Conservation (phyloP, 2,888 invertebrate genomes). For the Lepas anatifera region DNA sequence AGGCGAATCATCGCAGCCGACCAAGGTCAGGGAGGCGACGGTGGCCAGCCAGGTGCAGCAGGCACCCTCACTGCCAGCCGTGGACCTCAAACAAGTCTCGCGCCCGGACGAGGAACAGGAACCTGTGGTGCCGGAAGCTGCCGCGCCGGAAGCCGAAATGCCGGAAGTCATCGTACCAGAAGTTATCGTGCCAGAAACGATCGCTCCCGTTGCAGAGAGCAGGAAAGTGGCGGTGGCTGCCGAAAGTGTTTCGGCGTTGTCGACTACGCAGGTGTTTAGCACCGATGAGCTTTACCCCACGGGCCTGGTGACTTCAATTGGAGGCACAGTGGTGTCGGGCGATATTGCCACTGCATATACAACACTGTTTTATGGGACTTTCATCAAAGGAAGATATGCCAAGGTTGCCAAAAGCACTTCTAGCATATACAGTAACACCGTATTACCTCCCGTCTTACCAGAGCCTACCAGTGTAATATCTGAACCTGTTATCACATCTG, state of each 20-base stretch:
- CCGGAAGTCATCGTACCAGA: too few species aligned
- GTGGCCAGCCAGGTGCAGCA: neutral
- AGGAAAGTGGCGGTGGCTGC: neutral
- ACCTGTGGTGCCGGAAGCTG: neutral
- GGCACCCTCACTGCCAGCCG: neutral
- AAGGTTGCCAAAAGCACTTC: constrained; percentile 43
- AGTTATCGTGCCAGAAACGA: too few species aligned
- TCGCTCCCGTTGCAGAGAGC: too few species aligned
- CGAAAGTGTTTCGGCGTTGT: constrained; percentile 17
- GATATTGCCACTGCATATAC: constrained; percentile 43
- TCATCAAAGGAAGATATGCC: constrained; percentile 41
- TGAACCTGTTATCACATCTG: too few species aligned
- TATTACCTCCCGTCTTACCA: constrained; percentile 23
- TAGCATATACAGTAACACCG: constrained; percentile 37
- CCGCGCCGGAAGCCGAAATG: too few species aligned
- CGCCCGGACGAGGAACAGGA: neutral
- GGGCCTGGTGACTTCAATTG: constrained; percentile 41
- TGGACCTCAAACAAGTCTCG: neutral
- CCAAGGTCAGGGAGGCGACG: neutral
- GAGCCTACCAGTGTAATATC: too few species aligned
- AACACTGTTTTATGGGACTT: constrained; percentile 43
- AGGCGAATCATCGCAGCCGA: too few species aligned
- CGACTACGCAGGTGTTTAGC: constrained; percentile 21
- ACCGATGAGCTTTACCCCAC: constrained; percentile 30
- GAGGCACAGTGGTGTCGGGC: constrained; percentile 38